phyloP scores from a whole-genome alignment of 1,140 invertebrate genomes.

The Lordiphosa stackelbergi region DNA sequence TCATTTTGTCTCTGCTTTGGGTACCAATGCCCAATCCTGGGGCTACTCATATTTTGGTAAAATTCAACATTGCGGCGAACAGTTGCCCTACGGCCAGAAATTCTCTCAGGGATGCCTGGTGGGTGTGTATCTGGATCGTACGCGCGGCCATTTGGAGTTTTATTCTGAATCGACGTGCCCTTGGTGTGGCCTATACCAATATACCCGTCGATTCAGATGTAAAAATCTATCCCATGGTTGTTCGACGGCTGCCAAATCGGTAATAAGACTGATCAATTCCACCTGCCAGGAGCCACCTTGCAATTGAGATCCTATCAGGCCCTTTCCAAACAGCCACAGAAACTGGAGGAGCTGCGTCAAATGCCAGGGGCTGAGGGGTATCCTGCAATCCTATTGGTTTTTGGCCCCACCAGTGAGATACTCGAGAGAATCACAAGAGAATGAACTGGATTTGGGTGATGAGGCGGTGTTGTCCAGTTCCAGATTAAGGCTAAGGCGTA shows the following conservation, averaged over 20 bases:
- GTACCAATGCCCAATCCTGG: constrained; percentile 85
- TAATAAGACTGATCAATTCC: constrained; percentile 82
- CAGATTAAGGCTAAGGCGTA: constrained; percentile 45
- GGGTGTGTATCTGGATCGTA: constrained; percentile 86
- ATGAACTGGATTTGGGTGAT: constrained; percentile 61
- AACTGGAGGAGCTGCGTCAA: constrained; percentile 52
- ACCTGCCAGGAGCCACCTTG: constrained; percentile 77
- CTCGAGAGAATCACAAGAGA: constrained; percentile 40
- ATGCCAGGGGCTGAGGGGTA: constrained; percentile 66
- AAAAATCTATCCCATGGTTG: constrained; percentile 86
- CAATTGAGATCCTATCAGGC: constrained; percentile 65
- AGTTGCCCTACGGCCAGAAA: constrained; percentile 78
- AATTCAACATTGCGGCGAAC: constrained; percentile 81
- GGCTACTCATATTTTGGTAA: constrained; percentile 86
- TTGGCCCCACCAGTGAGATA: constrained; percentile 59
- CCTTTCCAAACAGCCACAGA: constrained; percentile 49
- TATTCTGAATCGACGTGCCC: constrained; percentile 81
- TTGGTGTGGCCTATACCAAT: constrained; percentile 71
- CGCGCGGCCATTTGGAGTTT: constrained; percentile 85
- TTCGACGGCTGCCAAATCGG: constrained; percentile 86
- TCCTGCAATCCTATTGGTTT: constrained; percentile 68
- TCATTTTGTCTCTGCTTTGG: constrained; percentile 85
- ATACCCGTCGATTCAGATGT: constrained; percentile 74
- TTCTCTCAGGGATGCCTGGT: constrained; percentile 81
- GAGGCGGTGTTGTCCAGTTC: constrained; percentile 65